These are phyloP conservation scores for Potamilus streckersoni DNA, from an alignment of 1,140 invertebrate genomes.

Conservation along the genomic window DNA sequence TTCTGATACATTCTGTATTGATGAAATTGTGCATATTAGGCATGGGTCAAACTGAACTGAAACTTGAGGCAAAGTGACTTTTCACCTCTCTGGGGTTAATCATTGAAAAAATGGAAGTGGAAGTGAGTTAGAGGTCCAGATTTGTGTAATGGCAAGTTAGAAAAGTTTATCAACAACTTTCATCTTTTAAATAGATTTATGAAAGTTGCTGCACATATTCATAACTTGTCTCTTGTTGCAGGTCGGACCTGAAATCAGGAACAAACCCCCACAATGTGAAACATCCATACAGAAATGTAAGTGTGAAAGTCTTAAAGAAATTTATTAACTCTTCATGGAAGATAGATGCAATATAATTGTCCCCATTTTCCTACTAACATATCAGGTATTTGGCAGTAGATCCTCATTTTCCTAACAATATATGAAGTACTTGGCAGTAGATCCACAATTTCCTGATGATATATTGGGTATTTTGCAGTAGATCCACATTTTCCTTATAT, in stretches of 20 bases:
- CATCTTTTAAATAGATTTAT: neutral
- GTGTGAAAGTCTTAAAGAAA: neutral
- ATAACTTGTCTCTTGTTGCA: slow-evolving; percentile 29
- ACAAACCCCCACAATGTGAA: slow-evolving; percentile 54
- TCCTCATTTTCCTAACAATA: too few species aligned
- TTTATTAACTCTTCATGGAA: too few species aligned
- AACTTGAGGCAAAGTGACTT: too few species aligned
- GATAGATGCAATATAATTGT: too few species aligned
- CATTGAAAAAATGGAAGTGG: too few species aligned
- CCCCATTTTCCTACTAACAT: too few species aligned
- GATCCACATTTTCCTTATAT: too few species aligned
- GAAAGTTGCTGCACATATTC: neutral
- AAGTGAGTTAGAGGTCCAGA: neutral
- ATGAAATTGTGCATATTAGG: too few species aligned
- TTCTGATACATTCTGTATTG: neutral
- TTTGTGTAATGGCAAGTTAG: neutral
- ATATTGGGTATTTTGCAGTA: too few species aligned
- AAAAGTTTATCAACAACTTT: neutral
- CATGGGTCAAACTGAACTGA: neutral
- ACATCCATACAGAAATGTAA: slow-evolving; percentile 27
- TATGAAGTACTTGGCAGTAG: too few species aligned
- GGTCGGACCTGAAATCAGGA: slow-evolving; percentile 55
- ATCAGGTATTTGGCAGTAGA: too few species aligned
- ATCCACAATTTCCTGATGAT: too few species aligned
- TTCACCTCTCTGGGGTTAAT: neutral